phyloP scores from a whole-genome alignment of 2,888 invertebrate genomes.

The Mythimna lalbum region DNA sequence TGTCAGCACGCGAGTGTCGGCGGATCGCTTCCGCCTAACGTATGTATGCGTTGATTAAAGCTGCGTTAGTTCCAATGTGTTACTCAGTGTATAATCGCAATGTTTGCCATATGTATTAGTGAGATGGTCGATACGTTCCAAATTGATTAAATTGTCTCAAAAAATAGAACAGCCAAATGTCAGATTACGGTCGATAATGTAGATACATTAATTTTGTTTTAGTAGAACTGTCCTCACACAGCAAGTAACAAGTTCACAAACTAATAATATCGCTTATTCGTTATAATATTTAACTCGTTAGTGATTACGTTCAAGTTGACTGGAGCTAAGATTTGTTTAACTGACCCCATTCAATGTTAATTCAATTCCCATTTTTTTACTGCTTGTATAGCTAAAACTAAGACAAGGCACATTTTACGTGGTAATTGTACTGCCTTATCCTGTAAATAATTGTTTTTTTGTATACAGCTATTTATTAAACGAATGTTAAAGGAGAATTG shows the following conservation, averaged over 20 bases:
- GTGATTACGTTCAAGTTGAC: conserved; percentile 87
- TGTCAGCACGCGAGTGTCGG: conserved; percentile 21
- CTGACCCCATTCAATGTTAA: conserved; percentile 82
- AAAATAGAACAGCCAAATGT: conserved; percentile 72
- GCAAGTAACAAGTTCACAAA: conserved; percentile 89
- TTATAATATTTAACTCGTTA: conserved; percentile 88
- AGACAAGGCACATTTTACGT: conserved; percentile 88
- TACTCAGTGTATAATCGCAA: conserved; percentile 76
- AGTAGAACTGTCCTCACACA: conserved; percentile 73
- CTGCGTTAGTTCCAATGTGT: conserved; percentile 66
- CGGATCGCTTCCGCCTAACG: conserved; percentile 63
- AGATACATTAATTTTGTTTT: conserved; percentile 69
- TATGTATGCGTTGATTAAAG: conserved; percentile 66
- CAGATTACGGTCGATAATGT: conserved; percentile 72
- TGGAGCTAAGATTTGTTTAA: conserved; percentile 85
- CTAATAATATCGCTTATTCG: conserved; percentile 88
- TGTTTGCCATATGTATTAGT: conserved; percentile 89
- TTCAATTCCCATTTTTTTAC: conserved; percentile 87
- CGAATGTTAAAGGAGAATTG: conserved; percentile 89
- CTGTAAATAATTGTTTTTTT: conserved; percentile 91
- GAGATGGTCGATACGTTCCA: conserved; percentile 86
- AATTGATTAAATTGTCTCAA: conserved; percentile 79
- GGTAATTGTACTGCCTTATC: conserved; percentile 90
- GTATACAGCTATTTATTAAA: conserved; percentile 91
- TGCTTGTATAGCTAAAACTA: conserved; percentile 89